phyloP scores from a whole-genome alignment of 2,797 vertebrate genomes.

The Oryzias dopingdopingensis region DNA sequence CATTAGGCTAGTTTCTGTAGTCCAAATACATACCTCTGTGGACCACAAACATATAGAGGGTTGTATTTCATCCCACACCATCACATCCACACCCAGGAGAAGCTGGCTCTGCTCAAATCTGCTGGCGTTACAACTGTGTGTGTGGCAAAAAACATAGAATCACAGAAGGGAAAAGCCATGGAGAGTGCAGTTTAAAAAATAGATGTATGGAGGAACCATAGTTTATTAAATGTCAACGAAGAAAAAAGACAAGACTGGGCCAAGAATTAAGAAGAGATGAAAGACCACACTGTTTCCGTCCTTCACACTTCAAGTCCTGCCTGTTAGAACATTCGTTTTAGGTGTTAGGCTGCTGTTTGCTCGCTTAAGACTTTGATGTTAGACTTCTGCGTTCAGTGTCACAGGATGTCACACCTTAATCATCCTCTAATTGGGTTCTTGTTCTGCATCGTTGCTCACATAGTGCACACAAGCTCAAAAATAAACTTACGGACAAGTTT shows the following conservation, averaged over 20 bases:
- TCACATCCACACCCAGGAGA: constrained; percentile 31
- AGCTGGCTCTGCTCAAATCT: constrained; percentile 30
- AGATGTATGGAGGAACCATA: not conserved
- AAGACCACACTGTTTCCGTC: constrained; percentile 30
- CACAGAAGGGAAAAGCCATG: constrained; percentile 1
- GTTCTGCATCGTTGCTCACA: constrained; percentile 8
- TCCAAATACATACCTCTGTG: constrained; percentile 27
- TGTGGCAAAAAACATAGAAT: constrained; percentile 25
- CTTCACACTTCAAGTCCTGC: constrained; percentile 16
- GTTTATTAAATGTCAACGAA: not conserved
- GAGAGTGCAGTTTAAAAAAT: not conserved
- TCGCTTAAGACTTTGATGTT: constrained; percentile 50
- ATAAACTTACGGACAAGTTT: not conserved
- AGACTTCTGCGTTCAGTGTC: constrained; percentile 9
- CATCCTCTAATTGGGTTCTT: constrained; percentile 38
- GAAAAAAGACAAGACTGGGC: constrained; percentile 10
- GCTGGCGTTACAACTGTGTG: constrained; percentile 3
- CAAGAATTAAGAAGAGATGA: constrained; percentile 23
- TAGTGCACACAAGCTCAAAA: not conserved
- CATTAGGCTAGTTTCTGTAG: constrained; percentile 18
- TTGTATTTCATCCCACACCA: constrained; percentile 21
- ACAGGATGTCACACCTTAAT: constrained; percentile 63
- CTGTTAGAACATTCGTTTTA: constrained; percentile 51
- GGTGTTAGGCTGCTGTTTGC: constrained; percentile 24
- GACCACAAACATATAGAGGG: constrained; percentile 23